Evolutionary conservation across 2,797 vertebrate species (phyloP).

Genomic region (Mycteria americana): DNA sequence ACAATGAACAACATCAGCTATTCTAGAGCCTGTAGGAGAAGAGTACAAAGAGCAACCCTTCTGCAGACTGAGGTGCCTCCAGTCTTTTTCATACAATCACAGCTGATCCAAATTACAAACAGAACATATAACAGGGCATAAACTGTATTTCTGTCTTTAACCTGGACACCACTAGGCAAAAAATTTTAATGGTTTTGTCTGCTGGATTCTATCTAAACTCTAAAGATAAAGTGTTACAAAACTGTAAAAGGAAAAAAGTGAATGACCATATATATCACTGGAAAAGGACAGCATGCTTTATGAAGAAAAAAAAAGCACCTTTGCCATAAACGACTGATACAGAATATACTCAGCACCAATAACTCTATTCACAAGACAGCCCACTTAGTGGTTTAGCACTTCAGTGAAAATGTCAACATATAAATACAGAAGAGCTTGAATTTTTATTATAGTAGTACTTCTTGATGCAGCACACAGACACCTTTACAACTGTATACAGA

Average conservation of each 20-base stretch:
- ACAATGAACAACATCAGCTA: not conserved
- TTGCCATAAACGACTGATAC: not conserved
- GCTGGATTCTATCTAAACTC: not conserved
- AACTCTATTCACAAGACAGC: not conserved
- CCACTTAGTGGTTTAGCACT: not conserved
- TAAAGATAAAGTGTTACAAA: not conserved
- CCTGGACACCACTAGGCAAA: not conserved
- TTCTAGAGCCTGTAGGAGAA: not conserved
- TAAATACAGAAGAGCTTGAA: no score
- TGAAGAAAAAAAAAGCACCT: not conserved
- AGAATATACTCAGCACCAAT: not conserved
- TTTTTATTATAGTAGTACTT: not conserved
- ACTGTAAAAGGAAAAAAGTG: not conserved
- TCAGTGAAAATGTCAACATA: not conserved
- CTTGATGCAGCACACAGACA: not conserved
- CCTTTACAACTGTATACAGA: not conserved
- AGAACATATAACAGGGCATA: not conserved
- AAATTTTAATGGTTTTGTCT: not conserved
- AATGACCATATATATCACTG: not conserved
- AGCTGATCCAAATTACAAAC: not conserved
- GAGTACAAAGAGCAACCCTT: not conserved
- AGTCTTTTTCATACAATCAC: not conserved
- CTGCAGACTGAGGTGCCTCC: not conserved
- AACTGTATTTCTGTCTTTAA: not conserved
- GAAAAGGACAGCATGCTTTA: not conserved